Evolutionary conservation across 1,140 invertebrate genomes (phyloP).

Genomic region (Calephelis virginiensis): DNA sequence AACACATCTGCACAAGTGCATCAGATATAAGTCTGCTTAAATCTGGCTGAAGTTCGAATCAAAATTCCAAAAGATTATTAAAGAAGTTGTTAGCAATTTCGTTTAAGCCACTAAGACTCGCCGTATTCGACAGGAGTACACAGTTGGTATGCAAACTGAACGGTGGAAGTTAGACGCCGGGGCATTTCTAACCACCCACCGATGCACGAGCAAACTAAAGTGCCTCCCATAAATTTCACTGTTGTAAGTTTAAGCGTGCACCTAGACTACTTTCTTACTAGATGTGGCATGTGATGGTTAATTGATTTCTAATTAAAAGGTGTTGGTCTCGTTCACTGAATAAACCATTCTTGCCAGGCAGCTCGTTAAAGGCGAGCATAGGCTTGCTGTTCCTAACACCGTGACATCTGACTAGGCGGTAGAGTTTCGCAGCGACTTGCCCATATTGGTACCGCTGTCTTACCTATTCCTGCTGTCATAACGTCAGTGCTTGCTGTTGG

Average conservation of each 20-base stretch:
- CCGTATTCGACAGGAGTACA: constrained; percentile 23
- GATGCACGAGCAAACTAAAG: constrained; percentile 56
- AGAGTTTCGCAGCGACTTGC: too few relatives aligned
- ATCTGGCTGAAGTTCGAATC: background rate
- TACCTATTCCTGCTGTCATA: too few relatives aligned
- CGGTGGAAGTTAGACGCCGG: constrained; percentile 36
- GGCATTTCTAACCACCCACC: constrained; percentile 35
- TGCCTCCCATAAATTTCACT: constrained; percentile 63
- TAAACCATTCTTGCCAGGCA: too few relatives aligned
- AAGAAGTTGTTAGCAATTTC: constrained; percentile 23
- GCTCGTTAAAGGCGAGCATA: too few relatives aligned
- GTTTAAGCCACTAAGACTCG: constrained; percentile 5
- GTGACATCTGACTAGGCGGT: too few relatives aligned
- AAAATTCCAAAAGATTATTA: constrained; percentile 21
- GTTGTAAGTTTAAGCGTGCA: constrained; percentile 60
- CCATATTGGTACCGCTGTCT: too few relatives aligned
- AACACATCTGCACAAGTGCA: too few relatives aligned
- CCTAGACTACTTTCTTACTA: constrained; percentile 27
- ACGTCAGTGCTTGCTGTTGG: too few relatives aligned
- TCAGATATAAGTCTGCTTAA: too few relatives aligned
- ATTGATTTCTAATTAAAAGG: background rate
- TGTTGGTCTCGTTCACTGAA: too few relatives aligned
- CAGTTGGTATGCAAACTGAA: constrained; percentile 35
- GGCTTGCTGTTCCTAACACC: too few relatives aligned
- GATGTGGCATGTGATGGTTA: constrained; percentile 23